These are phyloP conservation scores for Arctocebus calabarensis DNA, from an alignment of 2,797 vertebrate genomes.

Conservation along the genomic window DNA sequence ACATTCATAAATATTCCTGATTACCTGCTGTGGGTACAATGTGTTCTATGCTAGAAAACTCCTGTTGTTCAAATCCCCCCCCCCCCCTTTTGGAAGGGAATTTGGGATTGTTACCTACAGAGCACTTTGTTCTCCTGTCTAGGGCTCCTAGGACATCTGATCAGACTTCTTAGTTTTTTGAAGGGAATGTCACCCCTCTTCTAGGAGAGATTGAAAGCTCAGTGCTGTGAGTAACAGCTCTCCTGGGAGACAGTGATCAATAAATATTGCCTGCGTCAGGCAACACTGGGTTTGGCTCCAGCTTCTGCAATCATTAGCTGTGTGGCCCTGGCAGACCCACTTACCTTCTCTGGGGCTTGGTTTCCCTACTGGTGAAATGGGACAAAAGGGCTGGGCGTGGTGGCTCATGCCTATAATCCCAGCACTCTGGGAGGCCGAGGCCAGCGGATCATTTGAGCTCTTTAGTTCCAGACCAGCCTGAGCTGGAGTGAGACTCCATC, in stretches of 20 bases:
- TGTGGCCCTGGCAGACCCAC: neutral
- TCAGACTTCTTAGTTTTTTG: neutral
- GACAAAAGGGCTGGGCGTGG: too few relatives aligned
- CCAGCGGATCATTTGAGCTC: too few relatives aligned
- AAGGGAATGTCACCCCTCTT: neutral
- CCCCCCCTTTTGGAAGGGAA: neutral
- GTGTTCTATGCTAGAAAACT: neutral
- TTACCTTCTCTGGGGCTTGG: neutral
- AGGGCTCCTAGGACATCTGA: neutral
- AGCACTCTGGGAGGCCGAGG: too few relatives aligned
- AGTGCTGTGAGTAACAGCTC: neutral
- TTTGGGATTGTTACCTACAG: neutral
- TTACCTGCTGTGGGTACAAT: neutral
- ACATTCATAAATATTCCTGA: neutral
- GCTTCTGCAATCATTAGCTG: neutral
- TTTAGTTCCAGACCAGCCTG: too few relatives aligned
- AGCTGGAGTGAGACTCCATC: too few relatives aligned
- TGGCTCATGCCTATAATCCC: too few relatives aligned
- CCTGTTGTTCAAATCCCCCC: neutral
- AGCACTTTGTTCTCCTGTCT: neutral
- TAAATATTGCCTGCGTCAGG: neutral
- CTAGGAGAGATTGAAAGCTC: neutral
- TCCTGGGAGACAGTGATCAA: neutral
- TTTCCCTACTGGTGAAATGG: neutral
- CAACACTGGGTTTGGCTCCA: neutral